Percentiles rank a stretch among this genome's conserved stretches.
phyloP scores from a whole-genome alignment of 2,113 vertebrate genomes.

The Vidua macroura region DNA sequence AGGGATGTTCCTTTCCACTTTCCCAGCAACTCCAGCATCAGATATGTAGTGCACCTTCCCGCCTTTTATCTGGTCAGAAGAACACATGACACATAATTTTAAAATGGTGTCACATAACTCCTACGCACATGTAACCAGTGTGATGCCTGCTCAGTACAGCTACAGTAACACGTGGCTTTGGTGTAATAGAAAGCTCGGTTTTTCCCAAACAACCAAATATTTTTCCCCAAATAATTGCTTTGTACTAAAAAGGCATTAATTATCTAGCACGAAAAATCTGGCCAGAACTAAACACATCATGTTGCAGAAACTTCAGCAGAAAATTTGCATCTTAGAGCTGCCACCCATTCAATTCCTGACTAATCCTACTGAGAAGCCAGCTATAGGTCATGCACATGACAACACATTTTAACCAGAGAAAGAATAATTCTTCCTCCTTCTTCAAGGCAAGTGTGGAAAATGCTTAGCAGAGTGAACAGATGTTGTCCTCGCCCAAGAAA shows the following conservation, averaged over 20 bases:
- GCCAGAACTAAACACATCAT: background rate
- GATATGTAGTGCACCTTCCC: constrained; percentile 92
- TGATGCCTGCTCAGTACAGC: background rate
- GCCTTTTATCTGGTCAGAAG: constrained; percentile 82
- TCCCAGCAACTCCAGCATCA: constrained; percentile 88
- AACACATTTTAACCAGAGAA: background rate
- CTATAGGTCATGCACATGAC: background rate
- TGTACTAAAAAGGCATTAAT: background rate
- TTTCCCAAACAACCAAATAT: no score
- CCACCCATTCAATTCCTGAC: background rate
- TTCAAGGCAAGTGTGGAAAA: background rate
- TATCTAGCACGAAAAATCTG: background rate
- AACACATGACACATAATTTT: accelerated
- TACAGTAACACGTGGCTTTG: accelerated
- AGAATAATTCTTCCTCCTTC: background rate
- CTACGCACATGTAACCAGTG: accelerated
- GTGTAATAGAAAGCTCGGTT: background rate
- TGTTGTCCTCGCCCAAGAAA: background rate
- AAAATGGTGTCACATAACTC: background rate
- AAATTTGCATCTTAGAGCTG: background rate
- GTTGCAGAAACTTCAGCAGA: background rate
- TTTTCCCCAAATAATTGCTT: background rate
- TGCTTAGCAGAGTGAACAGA: background rate
- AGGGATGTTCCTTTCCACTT: constrained; percentile 88
- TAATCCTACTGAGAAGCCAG: background rate